A percentile compares a stretch with the other conserved stretches of the same genome.
Conservation (phyloP, 2,113 vertebrate genomes). For the Psephotus haematonotus region DNA sequence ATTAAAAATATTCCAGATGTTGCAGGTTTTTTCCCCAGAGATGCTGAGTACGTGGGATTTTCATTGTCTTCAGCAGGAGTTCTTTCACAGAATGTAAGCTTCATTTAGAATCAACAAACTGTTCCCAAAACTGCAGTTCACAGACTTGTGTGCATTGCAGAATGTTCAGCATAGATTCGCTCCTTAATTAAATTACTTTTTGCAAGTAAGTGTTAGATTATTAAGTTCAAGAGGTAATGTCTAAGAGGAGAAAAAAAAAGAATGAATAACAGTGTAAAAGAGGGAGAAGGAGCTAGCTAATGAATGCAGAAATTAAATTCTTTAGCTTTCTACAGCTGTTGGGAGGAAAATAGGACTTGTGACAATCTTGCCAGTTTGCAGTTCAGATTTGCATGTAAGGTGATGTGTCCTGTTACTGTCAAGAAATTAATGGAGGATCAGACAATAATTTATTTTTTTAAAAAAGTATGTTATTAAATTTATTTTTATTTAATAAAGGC, state of each 20-base stretch:
- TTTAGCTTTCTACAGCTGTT: background rate
- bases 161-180: background rate
- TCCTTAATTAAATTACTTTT: background rate
- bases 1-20: background rate
- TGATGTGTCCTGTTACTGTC: background rate
- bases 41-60: background rate
- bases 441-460: background rate
- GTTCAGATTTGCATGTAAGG: background rate
- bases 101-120: background rate
- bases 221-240: background rate
- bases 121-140: background rate
- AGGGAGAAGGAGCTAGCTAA: background rate
- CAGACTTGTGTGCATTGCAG: background rate
- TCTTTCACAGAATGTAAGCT: background rate
- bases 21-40: background rate
- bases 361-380: background rate
- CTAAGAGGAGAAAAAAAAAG: background rate
- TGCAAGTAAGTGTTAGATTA: background rate
- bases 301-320: background rate
- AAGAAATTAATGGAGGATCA: background rate
- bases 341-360: background rate
- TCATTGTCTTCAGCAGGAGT: background rate
- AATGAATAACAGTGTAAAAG: background rate
- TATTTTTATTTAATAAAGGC: background rate
- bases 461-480: background rate